These are phyloP conservation scores for Chymomyza caudatula DNA, from an alignment of 2,888 invertebrate species.

Conservation along the genomic window DNA sequence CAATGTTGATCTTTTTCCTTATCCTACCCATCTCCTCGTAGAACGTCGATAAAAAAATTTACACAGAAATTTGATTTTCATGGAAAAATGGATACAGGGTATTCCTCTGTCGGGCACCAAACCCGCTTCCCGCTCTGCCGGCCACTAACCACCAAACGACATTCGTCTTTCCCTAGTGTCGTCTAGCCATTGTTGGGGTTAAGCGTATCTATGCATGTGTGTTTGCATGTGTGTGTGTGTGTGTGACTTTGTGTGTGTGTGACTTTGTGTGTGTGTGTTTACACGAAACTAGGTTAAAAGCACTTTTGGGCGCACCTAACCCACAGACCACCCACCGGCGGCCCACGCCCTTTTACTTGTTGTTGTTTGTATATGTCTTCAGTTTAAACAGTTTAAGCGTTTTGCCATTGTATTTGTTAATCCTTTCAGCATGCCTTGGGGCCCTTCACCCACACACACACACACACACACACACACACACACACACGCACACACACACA, in stretches of 20 bases:
- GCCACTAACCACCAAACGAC: background rate
- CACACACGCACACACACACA: too few species aligned
- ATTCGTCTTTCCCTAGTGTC: background rate
- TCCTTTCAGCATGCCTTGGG: slow-evolving; percentile 35
- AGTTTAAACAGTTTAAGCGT: slow-evolving; percentile 63
- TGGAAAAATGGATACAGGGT: too few species aligned
- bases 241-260: slow-evolving; percentile 67
- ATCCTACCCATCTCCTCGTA: too few species aligned
- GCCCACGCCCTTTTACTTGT: slow-evolving; percentile 4
- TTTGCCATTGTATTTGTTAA: slow-evolving; percentile 58
- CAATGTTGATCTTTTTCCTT: too few species aligned
- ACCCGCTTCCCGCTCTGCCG: background rate
- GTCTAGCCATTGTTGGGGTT: slow-evolving; percentile 3
- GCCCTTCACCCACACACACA: background rate
- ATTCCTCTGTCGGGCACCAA: too few species aligned
- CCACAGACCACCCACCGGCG: background rate
- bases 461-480: too few species aligned
- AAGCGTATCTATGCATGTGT: slow-evolving; percentile 68
- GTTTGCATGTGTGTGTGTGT: slow-evolving; percentile 1
- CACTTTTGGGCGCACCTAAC: slow-evolving; percentile 49
- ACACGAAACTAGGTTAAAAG: slow-evolving; percentile 67
- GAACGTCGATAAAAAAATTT: too few species aligned
- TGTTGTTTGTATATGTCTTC: slow-evolving; percentile 63
- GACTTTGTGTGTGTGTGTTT: slow-evolving; percentile 1
- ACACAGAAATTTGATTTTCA: too few species aligned